Evolutionary conservation across 2,113 vertebrate genomes (phyloP), one percentile per base, ranked within the genome.

Genomic region (Prochilodus magdalenae): DNA sequence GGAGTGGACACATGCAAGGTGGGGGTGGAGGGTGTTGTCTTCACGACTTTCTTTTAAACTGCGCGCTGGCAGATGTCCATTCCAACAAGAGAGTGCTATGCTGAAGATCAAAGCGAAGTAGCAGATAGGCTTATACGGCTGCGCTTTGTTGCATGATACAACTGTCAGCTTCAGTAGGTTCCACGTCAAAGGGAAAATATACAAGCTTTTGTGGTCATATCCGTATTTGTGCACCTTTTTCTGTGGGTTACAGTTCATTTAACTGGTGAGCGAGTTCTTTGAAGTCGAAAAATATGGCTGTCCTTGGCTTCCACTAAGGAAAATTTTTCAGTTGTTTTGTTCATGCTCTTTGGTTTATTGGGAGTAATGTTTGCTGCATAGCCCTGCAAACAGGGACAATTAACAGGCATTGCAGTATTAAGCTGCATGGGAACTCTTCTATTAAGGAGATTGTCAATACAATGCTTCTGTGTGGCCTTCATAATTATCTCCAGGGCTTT

Each of bases 401-500:
- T 51, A 73, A 55, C 5, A 5, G 44, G 29, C 67, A n/a, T n/a
- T 30, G 53, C 13, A 18, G 15, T 67, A 71, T n/a, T 26, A 74
- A 75, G 59, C 27, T n/a, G 29, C 26, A 22, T 16, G 7, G 33
- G 24, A 81, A 74, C 71, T 22, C 63, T 81, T 74, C 40, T 55
- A 62, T 62, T 7, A 27, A 40, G 27, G 33, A 74, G 27, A 51
- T 14, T 16, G 47, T 59, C 67, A 49, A 51, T 62, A 57, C 18
- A 53, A 1, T 36, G 14, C 5, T 14, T 36, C n/a, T 77, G 69
- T 77, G 74, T 73, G 79, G 59, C 29, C 63, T 51, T 22, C 40
- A 79, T 75, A 30, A 85, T 79, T 47, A 69, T 69, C 60, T 22
- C 47, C n/a, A 26, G 40, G 40, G 40, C 83, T 81, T 81, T 81